phyloP scores from a whole-genome alignment of 2,797 vertebrate genomes.

The Gobionotothen gibberifrons region DNA sequence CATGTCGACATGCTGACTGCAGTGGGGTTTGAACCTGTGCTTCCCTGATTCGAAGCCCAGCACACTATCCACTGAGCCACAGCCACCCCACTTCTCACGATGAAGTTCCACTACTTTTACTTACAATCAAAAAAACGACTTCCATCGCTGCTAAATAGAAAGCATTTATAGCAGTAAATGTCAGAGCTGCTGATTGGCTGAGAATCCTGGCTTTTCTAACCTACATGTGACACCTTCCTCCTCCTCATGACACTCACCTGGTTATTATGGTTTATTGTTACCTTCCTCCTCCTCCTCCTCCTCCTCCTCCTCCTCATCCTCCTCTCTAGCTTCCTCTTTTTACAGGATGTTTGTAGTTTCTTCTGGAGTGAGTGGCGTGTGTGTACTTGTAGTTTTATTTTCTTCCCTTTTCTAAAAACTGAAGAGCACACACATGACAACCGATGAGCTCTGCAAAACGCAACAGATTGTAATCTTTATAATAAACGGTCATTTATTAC shows the following conservation, averaged over 20 bases:
- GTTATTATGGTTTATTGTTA: conserved; percentile 52
- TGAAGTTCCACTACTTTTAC: neutral
- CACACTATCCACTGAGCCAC: too few relatives aligned
- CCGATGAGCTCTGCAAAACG: conserved; percentile 67
- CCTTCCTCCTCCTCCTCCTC: conserved; percentile 11
- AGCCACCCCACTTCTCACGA: too few relatives aligned
- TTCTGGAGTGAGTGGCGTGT: conserved; percentile 77
- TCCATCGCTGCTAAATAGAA: neutral
- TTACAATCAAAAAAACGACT: neutral
- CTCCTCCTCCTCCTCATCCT: conserved; percentile 30
- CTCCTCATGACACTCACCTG: conserved; percentile 36
- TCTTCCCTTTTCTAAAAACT: conserved; percentile 68
- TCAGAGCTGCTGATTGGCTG: conserved; percentile 60
- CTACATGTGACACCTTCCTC: conserved; percentile 47
- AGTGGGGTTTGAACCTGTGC: too few relatives aligned
- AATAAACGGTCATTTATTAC: conserved; percentile 82
- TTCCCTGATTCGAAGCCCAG: too few relatives aligned
- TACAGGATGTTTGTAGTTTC: conserved; percentile 74
- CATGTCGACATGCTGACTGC: too few relatives aligned
- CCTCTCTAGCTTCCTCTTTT: conserved; percentile 72
- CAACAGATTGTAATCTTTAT: conserved; percentile 80
- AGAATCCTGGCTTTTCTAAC: conserved; percentile 57
- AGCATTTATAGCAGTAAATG: too few relatives aligned
- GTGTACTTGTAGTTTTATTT: conserved; percentile 71
- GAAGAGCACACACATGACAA: conserved; percentile 66